A percentile compares a stretch with the other conserved stretches of the same genome.
phyloP scores from a whole-genome alignment of 2,888 invertebrate genomes.

The Rugalucina vietnamica region DNA sequence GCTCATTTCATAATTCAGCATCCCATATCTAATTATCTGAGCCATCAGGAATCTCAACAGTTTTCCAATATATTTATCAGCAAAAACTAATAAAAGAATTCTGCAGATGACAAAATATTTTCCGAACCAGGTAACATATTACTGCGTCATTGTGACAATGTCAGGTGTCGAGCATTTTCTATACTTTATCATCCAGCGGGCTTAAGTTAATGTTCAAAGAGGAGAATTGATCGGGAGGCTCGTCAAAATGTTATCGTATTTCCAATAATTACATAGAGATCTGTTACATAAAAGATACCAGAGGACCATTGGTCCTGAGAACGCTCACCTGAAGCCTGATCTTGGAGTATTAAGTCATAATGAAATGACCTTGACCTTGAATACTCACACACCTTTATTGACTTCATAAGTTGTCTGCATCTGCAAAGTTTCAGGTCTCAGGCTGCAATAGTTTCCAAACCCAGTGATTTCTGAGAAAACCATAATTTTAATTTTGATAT shows the following conservation, averaged over 20 bases:
- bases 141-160: neutral
- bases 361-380: no score
- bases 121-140: neutral
- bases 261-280: neutral
- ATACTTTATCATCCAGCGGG: neutral
- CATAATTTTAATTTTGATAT: no score
- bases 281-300: neutral
- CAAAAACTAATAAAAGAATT: neutral
- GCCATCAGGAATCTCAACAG: neutral
- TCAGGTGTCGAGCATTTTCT: neutral
- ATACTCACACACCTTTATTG: no score
- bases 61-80: slow-evolving; percentile 1
- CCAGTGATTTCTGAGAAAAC: no score
- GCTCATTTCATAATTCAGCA: no score
- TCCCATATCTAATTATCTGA: no score
- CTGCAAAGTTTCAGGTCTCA: no score
- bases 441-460: no score
- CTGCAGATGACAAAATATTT: neutral
- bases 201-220: neutral
- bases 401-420: no score
- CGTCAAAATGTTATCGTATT: neutral
- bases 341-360: no score
- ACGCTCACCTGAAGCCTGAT: no score
- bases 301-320: no score
- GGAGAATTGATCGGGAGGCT: neutral